phyloP scores from a whole-genome alignment of 2,797 vertebrate genomes.

The Neosilurus hyrtlii region DNA sequence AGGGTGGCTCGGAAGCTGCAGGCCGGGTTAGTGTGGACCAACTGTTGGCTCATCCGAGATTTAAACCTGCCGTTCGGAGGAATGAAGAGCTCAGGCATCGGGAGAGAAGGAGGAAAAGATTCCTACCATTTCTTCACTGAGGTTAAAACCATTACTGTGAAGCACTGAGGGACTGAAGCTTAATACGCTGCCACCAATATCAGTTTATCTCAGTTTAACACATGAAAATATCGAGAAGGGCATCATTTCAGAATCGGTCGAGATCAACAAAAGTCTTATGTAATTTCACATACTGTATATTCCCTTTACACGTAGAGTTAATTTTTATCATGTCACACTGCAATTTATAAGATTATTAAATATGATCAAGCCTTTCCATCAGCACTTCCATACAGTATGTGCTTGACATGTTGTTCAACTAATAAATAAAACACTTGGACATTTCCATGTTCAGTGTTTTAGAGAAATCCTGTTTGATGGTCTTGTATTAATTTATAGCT shows the following conservation, averaged over 20 bases:
- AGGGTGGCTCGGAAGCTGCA: conserved; percentile 82
- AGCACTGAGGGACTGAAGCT: conserved; percentile 73
- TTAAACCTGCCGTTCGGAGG: conserved; percentile 96
- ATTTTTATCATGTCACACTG: not conserved
- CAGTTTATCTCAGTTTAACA: not conserved
- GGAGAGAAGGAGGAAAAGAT: conserved; percentile 90
- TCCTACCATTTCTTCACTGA: conserved; percentile 96
- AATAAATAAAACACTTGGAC: not conserved
- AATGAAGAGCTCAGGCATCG: conserved; percentile 92
- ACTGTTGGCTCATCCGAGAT: conserved; percentile 95
- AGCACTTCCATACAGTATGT: not conserved
- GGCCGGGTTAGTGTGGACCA: conserved; percentile 91
- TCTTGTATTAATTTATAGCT: not conserved
- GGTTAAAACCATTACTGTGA: conserved; percentile 88
- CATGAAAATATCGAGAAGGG: not conserved
- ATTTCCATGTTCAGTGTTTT: not conserved
- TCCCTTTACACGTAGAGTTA: not conserved
- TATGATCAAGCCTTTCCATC: not conserved
- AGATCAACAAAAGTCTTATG: not conserved
- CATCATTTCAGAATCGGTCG: not conserved
- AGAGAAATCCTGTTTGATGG: not conserved
- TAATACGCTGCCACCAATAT: too few relatives aligned
- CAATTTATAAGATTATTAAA: not conserved
- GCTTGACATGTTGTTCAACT: not conserved
- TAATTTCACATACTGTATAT: not conserved